Conservation (phyloP, 2,888 invertebrate species). For the Beris morrisii region DNA sequence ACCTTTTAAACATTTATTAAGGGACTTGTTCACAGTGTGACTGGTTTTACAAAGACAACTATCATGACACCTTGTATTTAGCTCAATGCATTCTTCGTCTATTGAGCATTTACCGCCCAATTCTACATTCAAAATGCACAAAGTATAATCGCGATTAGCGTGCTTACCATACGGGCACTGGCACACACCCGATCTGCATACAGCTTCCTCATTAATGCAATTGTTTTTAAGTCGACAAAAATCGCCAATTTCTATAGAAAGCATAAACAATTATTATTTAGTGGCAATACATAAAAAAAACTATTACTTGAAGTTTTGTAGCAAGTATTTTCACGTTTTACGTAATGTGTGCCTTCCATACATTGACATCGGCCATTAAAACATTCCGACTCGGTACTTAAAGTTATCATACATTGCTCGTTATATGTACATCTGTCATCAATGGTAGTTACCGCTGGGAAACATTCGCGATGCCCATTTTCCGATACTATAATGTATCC, state of each 20-base stretch:
- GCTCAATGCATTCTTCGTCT: slow-evolving; percentile 51
- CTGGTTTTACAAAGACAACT: slow-evolving; percentile 50
- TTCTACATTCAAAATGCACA: slow-evolving; percentile 47
- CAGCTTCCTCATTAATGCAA: slow-evolving; percentile 49
- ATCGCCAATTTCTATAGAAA: slow-evolving; percentile 47
- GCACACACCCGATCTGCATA: slow-evolving; percentile 51
- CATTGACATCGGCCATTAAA: slow-evolving; percentile 49
- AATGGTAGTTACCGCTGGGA: slow-evolving; percentile 47
- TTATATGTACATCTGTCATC: slow-evolving; percentile 51
- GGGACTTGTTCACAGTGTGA: slow-evolving; percentile 47
- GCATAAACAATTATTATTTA: background rate
- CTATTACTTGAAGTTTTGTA: slow-evolving; percentile 51
- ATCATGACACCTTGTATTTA: slow-evolving; percentile 48
- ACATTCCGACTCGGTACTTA: slow-evolving; percentile 50
- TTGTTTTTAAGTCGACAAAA: slow-evolving; percentile 50
- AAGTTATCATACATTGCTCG: slow-evolving; percentile 53
- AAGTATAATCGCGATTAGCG: slow-evolving; percentile 46
- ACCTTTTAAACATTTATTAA: slow-evolving; percentile 48
- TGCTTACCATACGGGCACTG: slow-evolving; percentile 50
- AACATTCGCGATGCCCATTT: slow-evolving; percentile 39
- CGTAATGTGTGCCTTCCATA: slow-evolving; percentile 49
- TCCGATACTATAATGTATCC: slow-evolving; percentile 42
- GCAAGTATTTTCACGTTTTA: slow-evolving; percentile 48
- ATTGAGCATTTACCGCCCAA: slow-evolving; percentile 47
- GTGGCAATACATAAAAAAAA: background rate